Conservation (phyloP, 2,888 invertebrate species). For the Papilio protenor region DNA sequence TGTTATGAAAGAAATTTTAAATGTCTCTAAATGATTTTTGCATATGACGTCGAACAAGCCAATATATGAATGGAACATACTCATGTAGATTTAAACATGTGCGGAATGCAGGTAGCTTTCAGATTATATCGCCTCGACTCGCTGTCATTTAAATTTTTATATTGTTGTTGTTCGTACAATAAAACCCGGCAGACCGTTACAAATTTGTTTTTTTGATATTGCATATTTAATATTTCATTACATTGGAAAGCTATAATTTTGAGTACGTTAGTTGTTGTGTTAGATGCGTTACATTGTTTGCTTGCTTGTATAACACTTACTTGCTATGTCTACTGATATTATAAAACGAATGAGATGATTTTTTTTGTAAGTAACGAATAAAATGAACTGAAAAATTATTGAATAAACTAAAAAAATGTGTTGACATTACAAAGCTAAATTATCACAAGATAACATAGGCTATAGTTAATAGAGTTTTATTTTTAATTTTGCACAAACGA, state of each 20-base stretch:
- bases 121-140: constrained; percentile 48
- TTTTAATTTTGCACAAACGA: too few species aligned
- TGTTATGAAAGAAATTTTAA: constrained; percentile 75
- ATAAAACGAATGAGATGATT: too few species aligned
- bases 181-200: constrained; percentile 73
- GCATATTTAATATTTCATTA: constrained; percentile 51
- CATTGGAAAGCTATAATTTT: constrained; percentile 32
- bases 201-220: constrained; percentile 57
- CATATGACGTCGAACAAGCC: constrained; percentile 70
- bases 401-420: too few species aligned
- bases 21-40: constrained; percentile 81
- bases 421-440: too few species aligned
- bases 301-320: too few species aligned
- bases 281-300: background rate
- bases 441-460: too few species aligned
- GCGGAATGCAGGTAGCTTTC: constrained; percentile 54
- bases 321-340: too few species aligned
- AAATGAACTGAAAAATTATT: too few species aligned
- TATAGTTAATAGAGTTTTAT: too few species aligned
- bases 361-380: too few species aligned
- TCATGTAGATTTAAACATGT: constrained; percentile 60
- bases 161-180: constrained; percentile 69
- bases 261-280: background rate
- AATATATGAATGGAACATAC: constrained; percentile 51
- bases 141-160: constrained; percentile 60